phyloP scores from a whole-genome alignment of 64 coral and sea anemone species.

The Cladopsammia gracilis region DNA sequence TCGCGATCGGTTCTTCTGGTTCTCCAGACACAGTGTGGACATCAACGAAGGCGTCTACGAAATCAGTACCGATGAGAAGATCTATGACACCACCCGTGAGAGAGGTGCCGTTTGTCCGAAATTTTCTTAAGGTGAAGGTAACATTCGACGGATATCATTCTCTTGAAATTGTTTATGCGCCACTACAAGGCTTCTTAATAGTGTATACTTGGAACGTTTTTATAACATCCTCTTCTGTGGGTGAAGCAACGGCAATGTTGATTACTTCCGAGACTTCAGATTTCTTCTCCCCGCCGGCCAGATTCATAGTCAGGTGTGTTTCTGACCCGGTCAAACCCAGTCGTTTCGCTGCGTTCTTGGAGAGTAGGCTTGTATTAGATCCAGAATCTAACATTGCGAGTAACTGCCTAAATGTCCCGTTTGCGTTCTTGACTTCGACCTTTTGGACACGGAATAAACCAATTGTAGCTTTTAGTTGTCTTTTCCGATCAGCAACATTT shows the following conservation, averaged over 20 bases:
- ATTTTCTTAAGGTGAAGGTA: not conserved
- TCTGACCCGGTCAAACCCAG: not conserved
- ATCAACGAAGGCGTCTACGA: constrained; percentile 60
- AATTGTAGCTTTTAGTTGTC: too few species aligned
- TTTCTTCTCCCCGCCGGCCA: not conserved
- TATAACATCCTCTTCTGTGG: not conserved
- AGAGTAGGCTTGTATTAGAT: too few species aligned
- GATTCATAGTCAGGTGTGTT: constrained; percentile 21
- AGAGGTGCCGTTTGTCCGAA: too few species aligned
- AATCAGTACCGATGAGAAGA: constrained; percentile 55
- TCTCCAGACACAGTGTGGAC: not conserved
- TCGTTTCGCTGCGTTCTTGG: not conserved
- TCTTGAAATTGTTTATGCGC: not conserved
- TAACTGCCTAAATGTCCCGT: too few species aligned
- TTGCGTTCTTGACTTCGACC: too few species aligned
- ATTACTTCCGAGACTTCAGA: constrained; percentile 16
- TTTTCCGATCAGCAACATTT: too few species aligned
- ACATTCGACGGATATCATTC: not conserved
- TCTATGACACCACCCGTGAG: constrained; percentile 32
- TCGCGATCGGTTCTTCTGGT: constrained; percentile 60
- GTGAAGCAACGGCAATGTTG: not conserved
- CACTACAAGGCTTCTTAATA: constrained; percentile 10
- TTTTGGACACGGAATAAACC: too few species aligned
- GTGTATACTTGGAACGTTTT: constrained; percentile 7
- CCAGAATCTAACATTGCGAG: too few species aligned